Conservation (phyloP, 2,888 invertebrate species). For the Coelogynopora nodosa region DNA sequence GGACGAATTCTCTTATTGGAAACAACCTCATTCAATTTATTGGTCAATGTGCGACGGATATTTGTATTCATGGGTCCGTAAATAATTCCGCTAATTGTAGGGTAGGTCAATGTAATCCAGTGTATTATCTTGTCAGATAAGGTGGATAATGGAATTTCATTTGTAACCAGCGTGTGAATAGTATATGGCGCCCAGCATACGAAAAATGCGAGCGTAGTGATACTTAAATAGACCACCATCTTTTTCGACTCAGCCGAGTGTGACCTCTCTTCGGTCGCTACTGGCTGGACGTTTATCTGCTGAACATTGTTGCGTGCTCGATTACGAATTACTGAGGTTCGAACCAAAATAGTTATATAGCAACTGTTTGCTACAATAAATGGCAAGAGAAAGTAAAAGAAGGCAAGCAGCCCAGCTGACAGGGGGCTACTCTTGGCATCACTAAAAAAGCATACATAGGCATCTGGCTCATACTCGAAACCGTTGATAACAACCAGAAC, state of each 20-base stretch:
- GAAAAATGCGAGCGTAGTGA: constrained; percentile 22
- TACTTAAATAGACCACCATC: constrained; percentile 1
- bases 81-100: constrained; percentile 15
- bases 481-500: constrained; percentile 3
- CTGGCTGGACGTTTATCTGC: neutral
- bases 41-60: neutral
- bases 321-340: neutral
- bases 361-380: neutral
- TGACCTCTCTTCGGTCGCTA: neutral
- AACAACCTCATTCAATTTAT: no score
- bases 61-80: constrained; percentile 25
- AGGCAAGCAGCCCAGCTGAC: neutral
- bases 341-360: neutral
- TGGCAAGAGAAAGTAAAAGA: constrained; percentile 17
- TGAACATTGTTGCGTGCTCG: neutral
- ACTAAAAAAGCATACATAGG: constrained; percentile 37
- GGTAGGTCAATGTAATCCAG: constrained; percentile 8
- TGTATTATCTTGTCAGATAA: constrained; percentile 10
- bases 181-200: constrained; percentile 38
- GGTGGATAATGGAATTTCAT: neutral
- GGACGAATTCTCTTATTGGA: no score
- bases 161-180: neutral
- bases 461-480: constrained; percentile 36
- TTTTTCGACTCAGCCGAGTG: neutral
- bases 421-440: neutral